These are phyloP conservation scores for Drosophila diplacantha DNA, from an alignment of 2,888 invertebrate species.

Conservation along the genomic window DNA sequence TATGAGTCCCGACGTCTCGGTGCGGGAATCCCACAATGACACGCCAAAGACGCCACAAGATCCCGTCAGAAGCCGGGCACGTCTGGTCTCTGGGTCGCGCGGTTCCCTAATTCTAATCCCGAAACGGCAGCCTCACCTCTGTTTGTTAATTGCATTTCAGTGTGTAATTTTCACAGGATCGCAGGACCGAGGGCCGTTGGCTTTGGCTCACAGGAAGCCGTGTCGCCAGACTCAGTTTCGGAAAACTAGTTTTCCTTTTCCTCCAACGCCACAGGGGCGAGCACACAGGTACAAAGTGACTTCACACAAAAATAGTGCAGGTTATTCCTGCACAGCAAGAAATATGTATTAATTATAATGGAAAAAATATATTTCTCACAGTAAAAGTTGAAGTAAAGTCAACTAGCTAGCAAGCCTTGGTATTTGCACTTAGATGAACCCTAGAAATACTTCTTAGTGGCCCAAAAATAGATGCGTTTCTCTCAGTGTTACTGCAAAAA, in stretches of 20 bases:
- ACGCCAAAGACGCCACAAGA: slow-evolving; percentile 40
- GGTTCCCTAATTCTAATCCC: slow-evolving; percentile 8
- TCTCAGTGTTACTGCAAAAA: slow-evolving; percentile 19
- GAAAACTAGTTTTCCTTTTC: neutral
- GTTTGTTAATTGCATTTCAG: slow-evolving; percentile 71
- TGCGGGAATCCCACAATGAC: slow-evolving; percentile 34
- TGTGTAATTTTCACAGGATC: slow-evolving; percentile 73
- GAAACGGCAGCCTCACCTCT: slow-evolving; percentile 69
- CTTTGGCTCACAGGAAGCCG: slow-evolving; percentile 59
- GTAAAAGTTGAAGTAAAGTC: neutral
- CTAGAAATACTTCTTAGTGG: too few relatives aligned
- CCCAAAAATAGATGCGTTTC: neutral
- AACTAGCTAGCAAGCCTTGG: too few relatives aligned
- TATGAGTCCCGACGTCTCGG: slow-evolving; percentile 45
- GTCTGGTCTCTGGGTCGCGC: slow-evolving; percentile 1
- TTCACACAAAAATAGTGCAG: slow-evolving; percentile 71
- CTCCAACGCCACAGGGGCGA: slow-evolving; percentile 31
- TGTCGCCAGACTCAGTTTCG: slow-evolving; percentile 12
- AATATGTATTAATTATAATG: neutral
- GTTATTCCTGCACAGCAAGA: slow-evolving; percentile 1
- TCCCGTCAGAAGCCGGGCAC: slow-evolving; percentile 10
- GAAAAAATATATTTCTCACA: neutral
- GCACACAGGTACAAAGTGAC: slow-evolving; percentile 65
- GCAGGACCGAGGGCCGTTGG: slow-evolving; percentile 36
- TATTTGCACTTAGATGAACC: too few relatives aligned